A percentile compares a stretch with the other conserved stretches of the same genome.
phyloP scores from a whole-genome alignment of 2,113 vertebrate species.

The Microcebus griseorufus region DNA sequence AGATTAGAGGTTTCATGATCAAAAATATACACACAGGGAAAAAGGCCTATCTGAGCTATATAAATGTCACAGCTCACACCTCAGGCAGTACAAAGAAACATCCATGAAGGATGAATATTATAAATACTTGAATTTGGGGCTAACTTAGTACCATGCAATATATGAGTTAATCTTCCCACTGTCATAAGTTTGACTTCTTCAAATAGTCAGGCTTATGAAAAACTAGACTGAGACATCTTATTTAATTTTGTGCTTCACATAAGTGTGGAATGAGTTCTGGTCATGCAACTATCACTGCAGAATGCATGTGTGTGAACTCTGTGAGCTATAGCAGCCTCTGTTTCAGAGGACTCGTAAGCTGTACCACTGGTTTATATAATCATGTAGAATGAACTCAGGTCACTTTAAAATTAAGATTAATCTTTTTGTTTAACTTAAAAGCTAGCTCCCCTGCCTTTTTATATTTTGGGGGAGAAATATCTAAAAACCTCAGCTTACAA shows the following conservation, averaged over 20 bases:
- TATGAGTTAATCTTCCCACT: neutral
- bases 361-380: neutral
- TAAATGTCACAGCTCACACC: neutral
- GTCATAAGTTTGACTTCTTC: slow-evolving; percentile 9
- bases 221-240: neutral
- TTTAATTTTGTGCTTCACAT: neutral
- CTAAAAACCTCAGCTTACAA: slow-evolving; percentile 23
- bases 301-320: neutral
- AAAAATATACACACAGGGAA: neutral
- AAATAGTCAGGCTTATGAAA: neutral
- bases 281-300: neutral
- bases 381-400: slow-evolving; percentile 65
- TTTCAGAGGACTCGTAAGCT: slow-evolving; percentile 8
- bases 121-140: neutral
- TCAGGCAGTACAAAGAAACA: too few relatives aligned
- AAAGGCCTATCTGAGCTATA: neutral
- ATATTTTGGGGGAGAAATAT: neutral
- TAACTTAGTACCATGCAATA: neutral
- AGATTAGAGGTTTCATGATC: neutral
- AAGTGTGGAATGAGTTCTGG: neutral
- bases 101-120: neutral
- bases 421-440: slow-evolving; percentile 53
- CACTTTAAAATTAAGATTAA: slow-evolving; percentile 56
- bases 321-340: neutral
- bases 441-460: slow-evolving; percentile 47